These are phyloP conservation scores for Crioceris asparagi DNA, from an alignment of 2,888 invertebrate genomes.

Conservation along the genomic window DNA sequence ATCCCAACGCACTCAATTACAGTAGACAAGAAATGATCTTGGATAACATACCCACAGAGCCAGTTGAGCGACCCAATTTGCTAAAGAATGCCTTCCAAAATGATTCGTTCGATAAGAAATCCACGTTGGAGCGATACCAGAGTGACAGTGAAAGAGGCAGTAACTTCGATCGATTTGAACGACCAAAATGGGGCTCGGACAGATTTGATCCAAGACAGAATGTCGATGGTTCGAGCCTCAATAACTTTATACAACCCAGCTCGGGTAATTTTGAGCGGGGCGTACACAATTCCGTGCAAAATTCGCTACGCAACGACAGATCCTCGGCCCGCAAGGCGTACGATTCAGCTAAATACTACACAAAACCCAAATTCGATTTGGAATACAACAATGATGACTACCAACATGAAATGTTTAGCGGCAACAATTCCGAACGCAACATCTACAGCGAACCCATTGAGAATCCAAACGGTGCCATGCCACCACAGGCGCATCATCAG, in stretches of 20 bases:
- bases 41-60: constrained; percentile 39
- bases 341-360: constrained; percentile 35
- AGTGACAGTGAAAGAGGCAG: constrained; percentile 46
- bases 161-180: constrained; percentile 42
- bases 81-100: constrained; percentile 47
- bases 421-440: constrained; percentile 43
- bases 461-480: constrained; percentile 21
- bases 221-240: constrained; percentile 31
- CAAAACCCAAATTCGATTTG: constrained; percentile 33
- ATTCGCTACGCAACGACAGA: constrained; percentile 29
- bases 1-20: constrained; percentile 75
- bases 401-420: constrained; percentile 25
- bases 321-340: constrained; percentile 30
- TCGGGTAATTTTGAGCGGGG: constrained; percentile 31
- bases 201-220: constrained; percentile 48
- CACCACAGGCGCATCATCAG: constrained; percentile 29
- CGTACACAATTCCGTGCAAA: constrained; percentile 26
- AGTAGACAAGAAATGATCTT: constrained; percentile 44
- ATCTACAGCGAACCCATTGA: constrained; percentile 38
- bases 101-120: constrained; percentile 53
- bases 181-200: constrained; percentile 46
- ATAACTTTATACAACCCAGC: constrained; percentile 29
- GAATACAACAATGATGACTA: constrained; percentile 33
- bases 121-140: constrained; percentile 51
- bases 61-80: constrained; percentile 44